These are phyloP conservation scores for Sturmia bella DNA, from an alignment of 2,888 invertebrate species.

Conservation along the genomic window DNA sequence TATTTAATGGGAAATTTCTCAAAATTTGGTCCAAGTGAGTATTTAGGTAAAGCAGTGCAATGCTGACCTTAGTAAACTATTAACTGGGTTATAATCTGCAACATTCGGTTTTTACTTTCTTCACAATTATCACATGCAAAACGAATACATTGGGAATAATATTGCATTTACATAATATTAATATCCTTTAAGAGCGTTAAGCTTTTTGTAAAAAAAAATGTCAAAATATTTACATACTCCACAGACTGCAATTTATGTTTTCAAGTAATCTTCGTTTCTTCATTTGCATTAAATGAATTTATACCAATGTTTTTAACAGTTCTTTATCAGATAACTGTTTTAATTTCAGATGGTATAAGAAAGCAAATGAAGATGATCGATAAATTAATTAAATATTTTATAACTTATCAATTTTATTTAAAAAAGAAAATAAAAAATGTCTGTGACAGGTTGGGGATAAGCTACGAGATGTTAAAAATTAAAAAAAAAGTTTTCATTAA, in stretches of 20 bases:
- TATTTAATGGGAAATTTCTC: too few species aligned
- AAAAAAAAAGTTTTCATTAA: too few species aligned
- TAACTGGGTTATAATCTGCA: background rate
- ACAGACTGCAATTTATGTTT: too few species aligned
- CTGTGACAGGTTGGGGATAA: too few species aligned
- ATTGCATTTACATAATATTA: slow-evolving; percentile 1
- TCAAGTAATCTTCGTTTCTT: too few species aligned
- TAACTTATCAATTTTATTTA: background rate
- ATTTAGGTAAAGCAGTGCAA: too few species aligned
- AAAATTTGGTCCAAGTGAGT: too few species aligned
- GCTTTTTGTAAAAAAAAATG: background rate
- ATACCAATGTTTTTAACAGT: too few species aligned
- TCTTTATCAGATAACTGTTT: background rate
- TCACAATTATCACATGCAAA: too few species aligned
- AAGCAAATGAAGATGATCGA: background rate
- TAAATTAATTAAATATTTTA: background rate
- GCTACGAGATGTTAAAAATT: too few species aligned
- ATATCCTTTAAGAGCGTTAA: slow-evolving; percentile 10
- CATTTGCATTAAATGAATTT: too few species aligned
- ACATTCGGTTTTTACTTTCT: background rate
- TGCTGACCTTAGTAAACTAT: background rate
- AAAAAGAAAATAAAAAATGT: too few species aligned
- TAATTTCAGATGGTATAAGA: background rate
- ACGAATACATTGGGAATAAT: background rate
- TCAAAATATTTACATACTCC: background rate